These are phyloP conservation scores for Caloenas nicobarica DNA, from an alignment of 2,113 vertebrate genomes.

Conservation along the genomic window DNA sequence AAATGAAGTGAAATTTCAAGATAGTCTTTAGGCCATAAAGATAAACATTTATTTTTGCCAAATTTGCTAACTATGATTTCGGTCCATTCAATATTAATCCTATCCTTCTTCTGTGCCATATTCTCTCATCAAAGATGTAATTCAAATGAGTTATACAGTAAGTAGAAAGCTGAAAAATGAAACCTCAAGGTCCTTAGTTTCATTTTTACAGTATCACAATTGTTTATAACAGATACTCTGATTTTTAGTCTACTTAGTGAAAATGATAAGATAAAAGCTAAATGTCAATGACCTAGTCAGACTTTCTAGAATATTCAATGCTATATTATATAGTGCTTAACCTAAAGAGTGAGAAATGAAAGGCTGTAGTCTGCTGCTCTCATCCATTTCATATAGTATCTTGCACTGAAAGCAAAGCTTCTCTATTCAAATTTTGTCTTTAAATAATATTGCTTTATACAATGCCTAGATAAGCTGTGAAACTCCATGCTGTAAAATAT, in stretches of 20 bases:
- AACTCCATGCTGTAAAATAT: not conserved
- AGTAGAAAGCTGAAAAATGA: not conserved
- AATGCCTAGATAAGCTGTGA: not conserved
- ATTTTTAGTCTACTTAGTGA: not conserved
- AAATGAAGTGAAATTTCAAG: not conserved
- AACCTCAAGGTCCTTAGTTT: not conserved
- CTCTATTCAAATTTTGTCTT: not conserved
- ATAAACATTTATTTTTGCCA: not conserved
- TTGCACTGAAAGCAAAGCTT: not conserved
- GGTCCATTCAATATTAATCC: not conserved
- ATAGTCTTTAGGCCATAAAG: not conserved
- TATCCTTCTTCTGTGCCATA: not conserved
- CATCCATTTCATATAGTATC: not conserved
- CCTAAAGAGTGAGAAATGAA: not conserved
- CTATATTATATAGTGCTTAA: not conserved
- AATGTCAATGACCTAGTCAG: not conserved
- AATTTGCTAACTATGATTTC: not conserved
- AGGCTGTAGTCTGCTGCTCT: not conserved
- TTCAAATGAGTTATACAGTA: not conserved
- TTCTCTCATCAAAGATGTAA: not conserved
- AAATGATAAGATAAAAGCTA: not conserved
- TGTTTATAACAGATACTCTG: not conserved
- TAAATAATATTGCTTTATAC: not conserved
- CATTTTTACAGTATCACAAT: not conserved
- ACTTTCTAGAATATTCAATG: not conserved